Percentiles rank a stretch among this genome's conserved stretches.
Evolutionary conservation across 2,113 vertebrate genomes (phyloP).

Genomic region (Shinisaurus crocodilurus): DNA sequence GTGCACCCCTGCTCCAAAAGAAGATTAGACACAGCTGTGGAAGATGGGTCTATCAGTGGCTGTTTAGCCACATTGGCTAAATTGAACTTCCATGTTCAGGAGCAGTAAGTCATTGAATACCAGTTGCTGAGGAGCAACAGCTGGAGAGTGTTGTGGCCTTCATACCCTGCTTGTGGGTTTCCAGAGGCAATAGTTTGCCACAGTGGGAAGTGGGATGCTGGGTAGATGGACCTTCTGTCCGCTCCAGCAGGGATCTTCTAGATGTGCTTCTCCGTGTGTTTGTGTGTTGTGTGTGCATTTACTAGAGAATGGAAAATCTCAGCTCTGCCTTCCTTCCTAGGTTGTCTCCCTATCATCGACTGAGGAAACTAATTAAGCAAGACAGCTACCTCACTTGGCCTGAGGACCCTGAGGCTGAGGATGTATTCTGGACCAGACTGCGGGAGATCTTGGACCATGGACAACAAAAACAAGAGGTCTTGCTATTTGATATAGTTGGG

Average conservation of each 20-base stretch:
- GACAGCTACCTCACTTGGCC: constrained; percentile 58
- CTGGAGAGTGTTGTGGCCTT: neutral
- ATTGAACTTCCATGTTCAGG: neutral
- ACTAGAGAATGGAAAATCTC: neutral
- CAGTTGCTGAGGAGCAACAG: neutral
- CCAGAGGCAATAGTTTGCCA: neutral
- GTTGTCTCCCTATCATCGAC: constrained; percentile 54
- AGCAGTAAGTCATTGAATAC: neutral
- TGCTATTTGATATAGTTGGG: neutral
- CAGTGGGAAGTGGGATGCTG: neutral
- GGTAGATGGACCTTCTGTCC: neutral
- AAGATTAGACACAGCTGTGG: neutral
- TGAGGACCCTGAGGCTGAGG: constrained; percentile 46
- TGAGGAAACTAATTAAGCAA: constrained; percentile 59
- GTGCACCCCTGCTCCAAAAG: neutral
- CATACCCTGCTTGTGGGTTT: neutral
- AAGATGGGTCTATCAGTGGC: neutral
- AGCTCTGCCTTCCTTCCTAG: constrained; percentile 24
- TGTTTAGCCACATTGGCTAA: neutral
- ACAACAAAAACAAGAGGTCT: neutral
- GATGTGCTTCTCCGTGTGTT: neutral
- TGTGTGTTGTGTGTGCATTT: neutral
- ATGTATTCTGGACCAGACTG: constrained; percentile 55
- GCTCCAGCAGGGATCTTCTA: neutral
- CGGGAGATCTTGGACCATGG: constrained; percentile 34